These are phyloP conservation scores for Eupithecia centaureata DNA, from an alignment of 2,888 invertebrate genomes.

Conservation along the genomic window DNA sequence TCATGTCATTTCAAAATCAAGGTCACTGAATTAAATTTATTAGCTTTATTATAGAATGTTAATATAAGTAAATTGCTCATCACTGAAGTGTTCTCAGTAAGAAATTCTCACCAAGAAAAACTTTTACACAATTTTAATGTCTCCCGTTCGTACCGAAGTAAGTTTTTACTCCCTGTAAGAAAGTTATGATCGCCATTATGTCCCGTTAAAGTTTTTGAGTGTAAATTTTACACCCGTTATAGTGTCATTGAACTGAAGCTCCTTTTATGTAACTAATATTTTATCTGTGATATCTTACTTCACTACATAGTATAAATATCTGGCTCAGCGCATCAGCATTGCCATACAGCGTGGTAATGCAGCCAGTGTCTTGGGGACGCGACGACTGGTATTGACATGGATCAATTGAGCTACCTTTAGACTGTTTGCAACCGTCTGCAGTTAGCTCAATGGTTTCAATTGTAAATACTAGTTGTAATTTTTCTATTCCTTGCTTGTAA, in stretches of 20 bases:
- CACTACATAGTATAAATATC: background rate
- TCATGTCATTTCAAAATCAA: no score
- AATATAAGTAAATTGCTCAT: background rate
- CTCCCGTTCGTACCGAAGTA: background rate
- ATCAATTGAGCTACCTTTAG: no score
- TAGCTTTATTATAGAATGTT: conserved; percentile 3
- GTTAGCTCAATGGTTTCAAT: no score
- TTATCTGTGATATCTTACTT: background rate
- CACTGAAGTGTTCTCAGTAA: background rate
- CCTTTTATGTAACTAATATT: background rate
- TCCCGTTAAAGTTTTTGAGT: background rate
- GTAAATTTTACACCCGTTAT: background rate
- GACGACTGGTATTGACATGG: no score
- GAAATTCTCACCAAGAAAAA: background rate
- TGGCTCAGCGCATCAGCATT: no score
- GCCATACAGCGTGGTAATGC: no score
- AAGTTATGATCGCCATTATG: conserved; percentile 8
- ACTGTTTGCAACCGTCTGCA: no score
- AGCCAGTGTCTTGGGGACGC: no score
- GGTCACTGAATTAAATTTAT: no score
- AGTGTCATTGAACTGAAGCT: conserved; percentile 12
- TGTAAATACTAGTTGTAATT: no score
- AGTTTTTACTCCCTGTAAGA: conserved; percentile 8
- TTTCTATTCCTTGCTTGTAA: no score
- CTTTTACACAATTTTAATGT: conserved; percentile 8